Percentiles rank a stretch among this genome's conserved stretches.
Evolutionary conservation across 2,113 vertebrate species (phyloP).

Genomic region (Pardalotus punctatus): DNA sequence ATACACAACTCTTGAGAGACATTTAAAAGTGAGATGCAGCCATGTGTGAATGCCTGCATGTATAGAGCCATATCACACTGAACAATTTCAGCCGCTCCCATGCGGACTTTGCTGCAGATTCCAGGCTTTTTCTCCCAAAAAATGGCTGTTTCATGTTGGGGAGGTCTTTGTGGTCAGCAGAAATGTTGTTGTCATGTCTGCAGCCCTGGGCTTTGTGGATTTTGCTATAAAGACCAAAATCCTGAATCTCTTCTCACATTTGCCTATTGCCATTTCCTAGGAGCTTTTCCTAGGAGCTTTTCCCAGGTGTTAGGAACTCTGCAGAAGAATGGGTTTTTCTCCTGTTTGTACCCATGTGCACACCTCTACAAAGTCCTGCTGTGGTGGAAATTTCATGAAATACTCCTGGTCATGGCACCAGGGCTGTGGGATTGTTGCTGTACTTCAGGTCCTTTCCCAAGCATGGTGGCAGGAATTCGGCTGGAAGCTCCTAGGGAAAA

Average conservation of each 20-base stretch:
- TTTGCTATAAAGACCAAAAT: not conserved
- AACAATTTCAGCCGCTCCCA: not conserved
- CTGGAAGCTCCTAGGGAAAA: not conserved
- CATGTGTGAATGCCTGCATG: constrained; percentile 16
- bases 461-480: not conserved
- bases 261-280: not conserved
- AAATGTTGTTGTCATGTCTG: rapidly evolving
- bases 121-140: rapidly evolving
- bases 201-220: not conserved
- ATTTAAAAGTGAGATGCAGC: constrained; percentile 50
- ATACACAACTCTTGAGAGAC: constrained; percentile 23
- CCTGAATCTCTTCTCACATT: not conserved
- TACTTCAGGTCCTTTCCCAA: not conserved
- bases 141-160: not conserved
- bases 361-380: not conserved
- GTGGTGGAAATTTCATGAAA: not conserved
- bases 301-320: not conserved
- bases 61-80: not conserved
- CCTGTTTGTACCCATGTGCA: not conserved
- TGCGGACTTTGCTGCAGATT: not conserved
- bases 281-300: not conserved
- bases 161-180: not conserved
- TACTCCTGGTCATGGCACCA: rapidly evolving
- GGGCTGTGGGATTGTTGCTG: not conserved
- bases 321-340: not conserved